A percentile compares a stretch with the other conserved stretches of the same genome.
These are phyloP conservation scores for Caenorhabditis zanzibari DNA, from an alignment of 2,888 invertebrate species.

Conservation along the genomic window DNA sequence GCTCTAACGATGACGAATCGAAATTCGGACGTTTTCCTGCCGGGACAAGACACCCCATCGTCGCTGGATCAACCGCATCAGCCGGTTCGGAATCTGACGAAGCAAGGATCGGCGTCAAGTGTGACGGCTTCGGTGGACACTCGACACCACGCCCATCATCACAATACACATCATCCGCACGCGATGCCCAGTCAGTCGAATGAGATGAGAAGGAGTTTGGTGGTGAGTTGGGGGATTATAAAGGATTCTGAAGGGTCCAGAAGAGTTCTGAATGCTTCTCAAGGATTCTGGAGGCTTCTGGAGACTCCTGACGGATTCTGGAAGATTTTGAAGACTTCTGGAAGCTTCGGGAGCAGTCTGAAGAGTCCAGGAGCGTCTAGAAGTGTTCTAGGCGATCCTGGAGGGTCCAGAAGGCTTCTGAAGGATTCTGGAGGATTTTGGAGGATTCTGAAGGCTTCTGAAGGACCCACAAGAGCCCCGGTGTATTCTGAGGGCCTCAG, in stretches of 20 bases:
- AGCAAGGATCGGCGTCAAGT: constrained; percentile 48
- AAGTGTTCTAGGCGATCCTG: no score
- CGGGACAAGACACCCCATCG: constrained; percentile 39
- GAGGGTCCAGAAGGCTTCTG: no score
- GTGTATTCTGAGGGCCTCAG: no score
- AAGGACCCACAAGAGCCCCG: no score
- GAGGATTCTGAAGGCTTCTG: no score
- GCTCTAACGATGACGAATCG: constrained; percentile 19
- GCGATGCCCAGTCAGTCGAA: constrained; percentile 24
- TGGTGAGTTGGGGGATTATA: constrained; percentile 24
- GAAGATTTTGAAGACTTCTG: no score
- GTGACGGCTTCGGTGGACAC: constrained; percentile 44
- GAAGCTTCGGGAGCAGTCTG: no score
- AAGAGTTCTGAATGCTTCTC: no score
- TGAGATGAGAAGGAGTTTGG: constrained; percentile 53
- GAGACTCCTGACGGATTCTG: no score
- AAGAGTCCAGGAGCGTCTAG: no score
- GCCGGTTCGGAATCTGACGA: constrained; percentile 16
- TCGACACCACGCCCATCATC: constrained; percentile 10
- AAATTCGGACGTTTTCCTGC: constrained; percentile 43
- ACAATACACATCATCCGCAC: constrained; percentile 9
- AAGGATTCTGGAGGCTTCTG: neutral
- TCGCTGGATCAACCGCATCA: neutral
- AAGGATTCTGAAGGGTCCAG: no score
- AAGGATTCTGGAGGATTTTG: no score